Conservation (phyloP, 2,113 vertebrate species). For the Ameiurus melas region DNA sequence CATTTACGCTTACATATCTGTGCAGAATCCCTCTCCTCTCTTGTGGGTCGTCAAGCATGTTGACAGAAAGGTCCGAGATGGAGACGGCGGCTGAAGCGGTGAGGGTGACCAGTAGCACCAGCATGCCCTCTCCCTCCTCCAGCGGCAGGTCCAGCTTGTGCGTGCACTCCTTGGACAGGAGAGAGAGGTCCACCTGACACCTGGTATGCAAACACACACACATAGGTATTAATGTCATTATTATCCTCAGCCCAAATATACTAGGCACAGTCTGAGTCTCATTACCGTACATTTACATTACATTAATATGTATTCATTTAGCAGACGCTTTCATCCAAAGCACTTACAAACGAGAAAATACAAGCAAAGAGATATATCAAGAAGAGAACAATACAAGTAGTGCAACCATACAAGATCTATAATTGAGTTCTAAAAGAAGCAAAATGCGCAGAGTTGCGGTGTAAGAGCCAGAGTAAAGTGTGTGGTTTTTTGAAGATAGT, state of each 20-base stretch:
- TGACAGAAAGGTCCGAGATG: constrained; percentile 88
- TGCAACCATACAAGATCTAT: too few species aligned
- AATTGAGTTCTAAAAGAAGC: too few species aligned
- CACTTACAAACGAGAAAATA: too few species aligned
- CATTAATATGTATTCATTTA: too few species aligned
- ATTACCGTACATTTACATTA: not conserved
- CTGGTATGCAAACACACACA: constrained; percentile 68
- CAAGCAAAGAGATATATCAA: too few species aligned
- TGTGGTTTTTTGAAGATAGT: too few species aligned
- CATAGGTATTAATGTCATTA: not conserved
- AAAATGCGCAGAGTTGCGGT: too few species aligned
- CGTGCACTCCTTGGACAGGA: constrained; percentile 89
- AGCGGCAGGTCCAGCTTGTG: constrained; percentile 87
- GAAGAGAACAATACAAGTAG: too few species aligned
- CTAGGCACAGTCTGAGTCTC: not conserved
- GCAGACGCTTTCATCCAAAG: too few species aligned
- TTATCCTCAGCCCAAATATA: constrained; percentile 10
- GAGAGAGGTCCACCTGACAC: constrained; percentile 89
- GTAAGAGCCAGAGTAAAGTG: too few species aligned
- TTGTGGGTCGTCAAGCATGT: constrained; percentile 84
- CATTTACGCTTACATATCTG: constrained; percentile 85
- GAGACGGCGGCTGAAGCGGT: constrained; percentile 91
- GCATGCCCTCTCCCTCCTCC: constrained; percentile 86
- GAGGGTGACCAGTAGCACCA: constrained; percentile 91
- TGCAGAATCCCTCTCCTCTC: constrained; percentile 85